These are phyloP conservation scores for Burhinus oedicnemus DNA, from an alignment of 2,113 vertebrate genomes.

Conservation along the genomic window DNA sequence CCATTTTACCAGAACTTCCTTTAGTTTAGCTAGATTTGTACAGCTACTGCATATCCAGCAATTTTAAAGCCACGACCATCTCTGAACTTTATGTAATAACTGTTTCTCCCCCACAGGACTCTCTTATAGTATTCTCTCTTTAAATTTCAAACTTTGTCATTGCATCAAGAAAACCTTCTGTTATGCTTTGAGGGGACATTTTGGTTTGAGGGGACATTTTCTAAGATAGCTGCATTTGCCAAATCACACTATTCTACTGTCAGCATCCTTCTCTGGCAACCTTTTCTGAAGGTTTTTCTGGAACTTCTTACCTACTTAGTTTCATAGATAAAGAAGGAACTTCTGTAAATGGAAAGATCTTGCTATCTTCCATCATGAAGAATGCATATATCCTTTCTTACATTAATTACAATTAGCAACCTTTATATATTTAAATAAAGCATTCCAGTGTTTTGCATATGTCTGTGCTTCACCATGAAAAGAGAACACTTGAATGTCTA, in stretches of 20 bases:
- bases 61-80: not conserved
- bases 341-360: not conserved
- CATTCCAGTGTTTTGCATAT: not conserved
- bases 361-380: not conserved
- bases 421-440: not conserved
- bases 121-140: not conserved
- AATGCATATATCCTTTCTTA: not conserved
- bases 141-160: not conserved
- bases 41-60: not conserved
- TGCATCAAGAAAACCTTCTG: not conserved
- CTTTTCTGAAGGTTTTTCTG: not conserved
- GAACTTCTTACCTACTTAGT: not conserved
- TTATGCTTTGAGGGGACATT: not conserved
- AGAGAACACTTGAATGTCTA: not conserved
- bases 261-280: not conserved
- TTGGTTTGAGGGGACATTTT: not conserved
- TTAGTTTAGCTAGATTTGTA: not conserved
- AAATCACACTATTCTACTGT: fast-evolving
- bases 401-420: not conserved
- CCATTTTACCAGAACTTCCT: not conserved
- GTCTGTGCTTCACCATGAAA: not conserved
- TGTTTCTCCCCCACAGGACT: not conserved
- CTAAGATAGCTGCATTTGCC: not conserved
- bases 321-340: not conserved
- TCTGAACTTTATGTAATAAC: not conserved